Base-by-base conservation (phyloP, 2,888 invertebrate species). In the Prosapia bicincta region DNA sequence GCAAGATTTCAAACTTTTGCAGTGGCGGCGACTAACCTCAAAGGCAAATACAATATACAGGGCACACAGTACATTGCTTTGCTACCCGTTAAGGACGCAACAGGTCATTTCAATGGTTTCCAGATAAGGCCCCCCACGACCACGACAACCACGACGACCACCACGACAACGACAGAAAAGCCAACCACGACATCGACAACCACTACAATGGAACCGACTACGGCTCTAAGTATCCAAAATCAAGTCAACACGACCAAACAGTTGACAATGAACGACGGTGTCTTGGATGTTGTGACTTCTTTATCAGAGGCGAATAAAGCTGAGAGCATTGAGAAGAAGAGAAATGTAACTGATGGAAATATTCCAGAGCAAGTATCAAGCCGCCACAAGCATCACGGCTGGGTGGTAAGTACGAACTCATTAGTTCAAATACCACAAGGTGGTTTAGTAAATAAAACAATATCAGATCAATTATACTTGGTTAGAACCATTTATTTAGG, bases 1-100 rank as follows among this genome's bases (percentile, higher is more conserved):
- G 81, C 81, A 24, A 79, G 82, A 71, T 79, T 82, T 68, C 81
- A 81, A 67, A 81, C 81, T 30, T 81, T 81, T 78, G 79, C 81
- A 0, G 74, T 81, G 32, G 80, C 81, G 28, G 79, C 79, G 23
- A 77, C 77, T 24, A 80, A 79, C 74, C 76, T 80, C 75, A 78
- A 80, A 65, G 79, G 79, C 20, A 76, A 74, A 68, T 76, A 77
- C 72, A 75, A 74, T 7, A 68, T 79, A 24, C 80, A 80, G 67
- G 80, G 80, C 6, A 73, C 78, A n/a, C 80, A 80, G 28, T 81
- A 80, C 76, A 80, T 81, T 25, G 81, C 81, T 28, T 75, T 81
- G 32, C 75, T 81, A 28, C 81, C 81, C 1, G 80, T 81, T 71
- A 80, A 79, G 38, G 78, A 80, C 67, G 72, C 79, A 30, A 73